phyloP scores from a whole-genome alignment of 2,113 vertebrate species.

The Hylia prasina region DNA sequence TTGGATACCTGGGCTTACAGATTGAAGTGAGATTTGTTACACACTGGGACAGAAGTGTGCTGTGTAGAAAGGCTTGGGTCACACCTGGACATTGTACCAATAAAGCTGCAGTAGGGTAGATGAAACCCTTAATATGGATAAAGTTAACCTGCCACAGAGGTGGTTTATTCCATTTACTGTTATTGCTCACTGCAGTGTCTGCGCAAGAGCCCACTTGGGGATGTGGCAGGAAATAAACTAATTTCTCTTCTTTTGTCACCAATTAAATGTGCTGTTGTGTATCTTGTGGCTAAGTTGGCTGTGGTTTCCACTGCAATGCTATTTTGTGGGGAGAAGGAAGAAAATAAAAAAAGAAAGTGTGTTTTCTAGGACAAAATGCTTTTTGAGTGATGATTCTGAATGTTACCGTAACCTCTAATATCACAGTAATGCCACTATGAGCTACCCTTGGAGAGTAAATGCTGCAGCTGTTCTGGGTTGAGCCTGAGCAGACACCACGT shows the following conservation, averaged over 20 bases:
- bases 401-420: neutral
- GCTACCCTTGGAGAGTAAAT: neutral
- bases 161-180: neutral
- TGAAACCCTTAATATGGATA: neutral
- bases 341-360: neutral
- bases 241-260: neutral
- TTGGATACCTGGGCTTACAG: neutral
- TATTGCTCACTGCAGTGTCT: neutral
- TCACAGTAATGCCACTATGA: neutral
- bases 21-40: neutral
- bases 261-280: neutral
- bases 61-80: neutral
- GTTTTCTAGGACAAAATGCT: neutral
- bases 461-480: neutral
- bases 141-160: neutral
- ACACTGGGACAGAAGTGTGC: too few relatives aligned
- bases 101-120: neutral
- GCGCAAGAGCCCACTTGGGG: neutral
- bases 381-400: neutral
- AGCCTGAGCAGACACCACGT: neutral
- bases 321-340: neutral
- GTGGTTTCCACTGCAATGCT: neutral
- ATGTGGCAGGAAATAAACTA: neutral
- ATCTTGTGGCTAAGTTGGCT: neutral
- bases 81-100: neutral